A percentile compares a stretch with the other conserved stretches of the same genome.
Conservation (phyloP, 2,113 vertebrate species). For the Planiliza haematocheilus region DNA sequence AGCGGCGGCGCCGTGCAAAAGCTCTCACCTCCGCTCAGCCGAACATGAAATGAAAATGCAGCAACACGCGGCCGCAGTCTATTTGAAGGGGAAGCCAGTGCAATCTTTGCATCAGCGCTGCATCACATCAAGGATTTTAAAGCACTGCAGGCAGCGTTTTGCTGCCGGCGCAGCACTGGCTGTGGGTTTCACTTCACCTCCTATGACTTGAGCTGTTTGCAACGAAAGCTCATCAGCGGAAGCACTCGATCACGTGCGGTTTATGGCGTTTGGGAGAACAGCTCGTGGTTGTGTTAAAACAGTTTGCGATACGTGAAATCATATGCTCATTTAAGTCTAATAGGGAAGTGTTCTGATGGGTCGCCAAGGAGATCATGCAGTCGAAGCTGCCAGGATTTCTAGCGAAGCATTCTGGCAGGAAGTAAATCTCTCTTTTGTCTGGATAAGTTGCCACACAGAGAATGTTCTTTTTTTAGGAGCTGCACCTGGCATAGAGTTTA, state of each 20-base stretch:
- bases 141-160: not conserved
- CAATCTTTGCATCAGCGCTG: constrained; percentile 48
- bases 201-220: constrained; percentile 33
- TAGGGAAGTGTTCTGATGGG: not conserved
- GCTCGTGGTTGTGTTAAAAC: not conserved
- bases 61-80: constrained; percentile 10
- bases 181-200: constrained; percentile 9
- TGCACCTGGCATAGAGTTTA: no score
- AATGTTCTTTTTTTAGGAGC: no score
- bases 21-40: constrained; percentile 21
- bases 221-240: constrained; percentile 19
- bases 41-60: constrained; percentile 42
- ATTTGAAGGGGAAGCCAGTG: constrained; percentile 2
- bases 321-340: constrained; percentile 24
- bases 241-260: constrained; percentile 30
- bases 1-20: not conserved
- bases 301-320: no score
- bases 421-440: not conserved
- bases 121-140: constrained; percentile 29
- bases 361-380: not conserved
- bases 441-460: no score
- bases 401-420: not conserved
- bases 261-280: not conserved
- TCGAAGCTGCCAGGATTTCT: not conserved
- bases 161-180: constrained; percentile 9